phyloP scores from a whole-genome alignment of 2,797 vertebrate genomes.

The Rousettus madagascariensis region DNA sequence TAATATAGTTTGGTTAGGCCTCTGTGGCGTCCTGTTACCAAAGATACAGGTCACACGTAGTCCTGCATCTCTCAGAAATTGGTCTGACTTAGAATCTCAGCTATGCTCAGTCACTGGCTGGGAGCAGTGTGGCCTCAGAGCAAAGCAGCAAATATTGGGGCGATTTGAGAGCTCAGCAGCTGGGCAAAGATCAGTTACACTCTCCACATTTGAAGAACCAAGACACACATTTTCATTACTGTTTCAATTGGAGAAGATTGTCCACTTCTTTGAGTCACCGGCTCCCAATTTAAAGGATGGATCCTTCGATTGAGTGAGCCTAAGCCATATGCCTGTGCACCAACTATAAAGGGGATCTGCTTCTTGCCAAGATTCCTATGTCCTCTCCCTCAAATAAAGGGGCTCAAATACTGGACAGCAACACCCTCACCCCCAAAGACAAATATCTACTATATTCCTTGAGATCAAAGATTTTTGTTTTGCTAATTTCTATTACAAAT shows the following conservation, averaged over 20 bases:
- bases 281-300: not conserved
- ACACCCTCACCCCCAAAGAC: not conserved
- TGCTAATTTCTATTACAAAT: slow-evolving; percentile 8
- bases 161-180: not conserved
- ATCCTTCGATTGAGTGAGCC: not conserved
- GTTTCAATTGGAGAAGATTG: not conserved
- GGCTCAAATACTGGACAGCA: not conserved
- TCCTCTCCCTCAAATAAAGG: not conserved
- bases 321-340: not conserved
- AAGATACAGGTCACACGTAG: not conserved
- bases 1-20: slow-evolving; percentile 1
- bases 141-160: not conserved
- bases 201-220: not conserved
- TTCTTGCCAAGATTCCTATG: not conserved
- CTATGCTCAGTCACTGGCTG: slow-evolving; percentile 19
- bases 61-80: not conserved
- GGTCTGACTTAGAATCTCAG: not conserved
- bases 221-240: not conserved
- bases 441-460: not conserved
- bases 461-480: slow-evolving; percentile 31
- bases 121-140: not conserved
- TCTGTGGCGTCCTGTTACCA: not conserved
- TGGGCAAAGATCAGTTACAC: not conserved
- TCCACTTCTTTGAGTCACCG: not conserved
- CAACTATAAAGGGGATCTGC: not conserved